Base-by-base conservation (phyloP, 2,113 vertebrate genomes). In the Austrofundulus limnaeus region DNA sequence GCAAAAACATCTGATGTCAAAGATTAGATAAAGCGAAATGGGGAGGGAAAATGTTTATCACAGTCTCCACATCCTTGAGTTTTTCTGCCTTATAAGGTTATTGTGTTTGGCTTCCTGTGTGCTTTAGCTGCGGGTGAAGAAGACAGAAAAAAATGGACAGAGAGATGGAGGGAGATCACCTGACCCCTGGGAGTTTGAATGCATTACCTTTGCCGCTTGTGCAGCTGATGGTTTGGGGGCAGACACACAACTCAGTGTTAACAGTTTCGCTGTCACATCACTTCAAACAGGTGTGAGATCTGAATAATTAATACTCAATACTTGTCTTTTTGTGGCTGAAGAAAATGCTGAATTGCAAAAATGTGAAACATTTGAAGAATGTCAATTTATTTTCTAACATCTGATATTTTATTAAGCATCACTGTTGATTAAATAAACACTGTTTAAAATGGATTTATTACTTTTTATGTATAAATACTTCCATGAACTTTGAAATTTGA, bases 1-100 rank as follows among this genome's bases (percentile, higher is more conserved):
- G 76, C 50, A 70, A 70, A 71, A 77, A 78, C 69, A 82, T 66
- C 57, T 50, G 87, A 88, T 87, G 79, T 66, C 2, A 75, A 20
- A 82, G 85, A 85, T 78, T 54, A 85, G 83, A 82, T 85, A 56
- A 70, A 78, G 75, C 12, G 19, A 46, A 28, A 61, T 3, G 19
- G 11, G 60, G 9, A 52, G 7, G 15, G 45, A 34, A 50, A 25
- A n/a, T 41, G 49, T 77, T 82, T 70, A 85, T 85, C 73, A n/a
- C 19, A 61, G 65, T 49, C 61, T 72, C 17, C 64, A 19, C 39
- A 47, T 78, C 61, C 79, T 70, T 70, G 53, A 77, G 69, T 79
- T 73, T 57, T 43, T 83, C 55, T 73, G 72, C 65, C 62, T 54
- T 67, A 49, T 59, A 70, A 79, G 80, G 79, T 66, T 53, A 45